phyloP scores from a whole-genome alignment of 1,140 invertebrate genomes.

The Neodiprion lecontei region DNA sequence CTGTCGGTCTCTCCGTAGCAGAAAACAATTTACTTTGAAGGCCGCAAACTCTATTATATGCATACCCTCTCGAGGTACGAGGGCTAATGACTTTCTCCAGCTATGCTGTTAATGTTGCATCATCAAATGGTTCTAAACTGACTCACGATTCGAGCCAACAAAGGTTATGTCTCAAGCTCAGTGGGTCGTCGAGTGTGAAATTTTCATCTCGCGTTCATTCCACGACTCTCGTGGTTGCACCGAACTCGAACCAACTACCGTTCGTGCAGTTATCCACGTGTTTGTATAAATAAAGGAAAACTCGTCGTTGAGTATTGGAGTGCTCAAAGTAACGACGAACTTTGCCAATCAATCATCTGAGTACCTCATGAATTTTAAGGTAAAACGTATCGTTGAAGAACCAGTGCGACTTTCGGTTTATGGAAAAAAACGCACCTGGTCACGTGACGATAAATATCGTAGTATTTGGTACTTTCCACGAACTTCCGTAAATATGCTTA shows the following conservation, averaged over 20 bases:
- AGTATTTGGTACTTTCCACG: background rate
- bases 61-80: constrained; percentile 41
- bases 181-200: constrained; percentile 49
- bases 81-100: constrained; percentile 60
- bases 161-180: constrained; percentile 62
- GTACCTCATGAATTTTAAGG: background rate
- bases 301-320: background rate
- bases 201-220: background rate
- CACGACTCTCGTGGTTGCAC: background rate
- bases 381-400: background rate
- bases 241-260: background rate
- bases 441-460: background rate
- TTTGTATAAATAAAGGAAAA: background rate
- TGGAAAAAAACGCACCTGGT: background rate
- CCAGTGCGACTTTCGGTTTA: background rate
- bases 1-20: constrained; percentile 36
- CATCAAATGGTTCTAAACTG: constrained; percentile 52
- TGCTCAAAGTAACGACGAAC: background rate
- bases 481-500: background rate
- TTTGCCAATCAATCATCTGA: background rate
- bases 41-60: constrained; percentile 58
- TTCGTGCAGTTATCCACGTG: background rate
- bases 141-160: constrained; percentile 44
- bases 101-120: constrained; percentile 42
- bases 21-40: constrained; percentile 63